A percentile compares a stretch with the other conserved stretches of the same genome.
phyloP scores from a whole-genome alignment of 2,888 invertebrate species.

The Drosophila neutralis region DNA sequence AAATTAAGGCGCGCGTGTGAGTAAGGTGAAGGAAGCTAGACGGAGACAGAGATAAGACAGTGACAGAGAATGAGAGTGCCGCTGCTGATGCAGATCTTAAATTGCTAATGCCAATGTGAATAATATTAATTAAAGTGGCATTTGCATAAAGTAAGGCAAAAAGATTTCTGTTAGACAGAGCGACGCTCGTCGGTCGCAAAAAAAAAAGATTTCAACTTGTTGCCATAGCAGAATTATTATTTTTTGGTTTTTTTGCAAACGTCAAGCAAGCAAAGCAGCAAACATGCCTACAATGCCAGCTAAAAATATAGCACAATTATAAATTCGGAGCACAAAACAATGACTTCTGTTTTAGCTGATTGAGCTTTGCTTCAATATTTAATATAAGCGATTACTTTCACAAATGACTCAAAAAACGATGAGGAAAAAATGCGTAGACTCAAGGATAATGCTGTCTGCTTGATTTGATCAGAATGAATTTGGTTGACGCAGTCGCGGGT shows the following conservation, averaged over 20 bases:
- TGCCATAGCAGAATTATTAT: not conserved
- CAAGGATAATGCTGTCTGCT: not conserved
- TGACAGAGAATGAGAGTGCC: conserved; percentile 55
- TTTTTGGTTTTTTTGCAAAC: not conserved
- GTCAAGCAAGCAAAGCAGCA: not conserved
- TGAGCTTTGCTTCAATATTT: not conserved
- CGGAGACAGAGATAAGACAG: conserved; percentile 15
- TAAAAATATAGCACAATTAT: not conserved
- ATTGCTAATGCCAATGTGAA: conserved; percentile 48
- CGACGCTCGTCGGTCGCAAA: conserved; percentile 53
- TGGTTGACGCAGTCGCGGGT: not conserved
- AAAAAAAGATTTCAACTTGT: not conserved
- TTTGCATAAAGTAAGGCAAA: conserved; percentile 76
- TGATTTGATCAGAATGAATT: not conserved
- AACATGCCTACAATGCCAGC: not conserved
- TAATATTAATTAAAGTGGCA: conserved; percentile 78
- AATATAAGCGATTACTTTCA: not conserved
- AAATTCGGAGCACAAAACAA: not conserved
- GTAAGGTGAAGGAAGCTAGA: conserved; percentile 45
- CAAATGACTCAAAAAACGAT: not conserved
- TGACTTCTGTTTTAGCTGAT: not conserved
- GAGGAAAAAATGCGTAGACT: not conserved
- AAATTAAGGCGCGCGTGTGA: conserved; percentile 71
- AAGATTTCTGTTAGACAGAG: conserved; percentile 76
- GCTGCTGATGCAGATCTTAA: conserved; percentile 41